Base-by-base conservation (phyloP, 2,113 vertebrate genomes). In the Eublepharis macularius region DNA sequence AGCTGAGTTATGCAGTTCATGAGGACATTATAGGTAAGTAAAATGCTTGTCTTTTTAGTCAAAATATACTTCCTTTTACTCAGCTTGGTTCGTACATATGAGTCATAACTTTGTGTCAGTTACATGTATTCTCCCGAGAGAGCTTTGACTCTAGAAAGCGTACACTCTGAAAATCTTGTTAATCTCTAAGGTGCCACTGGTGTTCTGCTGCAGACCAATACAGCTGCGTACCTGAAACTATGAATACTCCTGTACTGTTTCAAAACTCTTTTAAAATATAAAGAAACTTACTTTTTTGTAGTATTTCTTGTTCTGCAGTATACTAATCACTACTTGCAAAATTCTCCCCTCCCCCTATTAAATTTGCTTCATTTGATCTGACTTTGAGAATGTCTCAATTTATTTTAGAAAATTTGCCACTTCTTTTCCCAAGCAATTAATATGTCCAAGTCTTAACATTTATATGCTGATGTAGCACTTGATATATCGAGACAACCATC, bases 11-110 rank as follows among this genome's bases (percentile, higher is more conserved):
- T 80, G 95, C 95, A 80, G 96, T 99, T 89, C 95, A 98, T 83
- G 97, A 95, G 88, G 95, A 93, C 8, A 63, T 98, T 91, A 65
- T 95, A 87, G 97, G 98, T 99, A 96, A 96, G 0, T 87, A 11
- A 87, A 6, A 83, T 6, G 54, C 77, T 2, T 82, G 3, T 82
- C 13, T 2, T 73, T 80, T 84, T 19, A 4, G 16, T 68, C 45
- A 80, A 65, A 87, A 41, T 34, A n/a, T 70, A 7, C 10, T n/a
- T 5, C 45, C n/a, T 39, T 14, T 21, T 54, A 11, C 21, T 72
- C 45, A 29, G 21, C 41, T n/a, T 65, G 21, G 36, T 41, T 86
- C 69, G 34, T 12, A 60, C 11, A 68, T 14, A n/a, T n/a, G n/a
- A n/a, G n/a, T 72, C 10, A 51, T 63, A 2, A 9, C 29, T 73